Base-by-base conservation (phyloP, 2,888 invertebrate genomes). In the Hartigia nigra region DNA sequence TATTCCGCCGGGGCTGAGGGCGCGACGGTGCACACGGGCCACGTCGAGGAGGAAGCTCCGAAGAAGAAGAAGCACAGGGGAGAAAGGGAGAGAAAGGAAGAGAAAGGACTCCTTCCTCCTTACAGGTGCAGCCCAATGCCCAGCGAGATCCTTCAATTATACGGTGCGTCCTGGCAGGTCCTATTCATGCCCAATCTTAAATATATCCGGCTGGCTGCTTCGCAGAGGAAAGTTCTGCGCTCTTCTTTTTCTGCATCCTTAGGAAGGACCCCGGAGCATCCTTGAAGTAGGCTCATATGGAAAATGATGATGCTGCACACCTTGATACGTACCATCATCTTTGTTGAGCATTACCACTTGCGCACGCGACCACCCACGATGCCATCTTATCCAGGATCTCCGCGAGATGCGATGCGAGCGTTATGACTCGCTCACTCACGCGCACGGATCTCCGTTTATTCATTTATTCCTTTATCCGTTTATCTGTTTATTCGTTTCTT, bases 321-420 rank as follows among this genome's bases (percentile, higher is more conserved):
- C 55, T 55, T 55, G 55, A 72, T 72, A 72, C 32, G 0, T 3
- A 31, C 34, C 32, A 5, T 12, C 31, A 34, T 32, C 72, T 72
- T 55, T 9, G 31, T 34, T 82, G 82, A 82, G 86, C 86, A 82
- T 86, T 86, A 86, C 85, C 85, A 85, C 86, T 86, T 84, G 84
- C 85, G 77, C 80, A 55, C 55, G 23, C 55, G 91, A 87, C 91
- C 91, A 91, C 91, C 91, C 91, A 91, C 91, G 86, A 88, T 86
- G 91, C 88, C 88, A 88, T 87, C 88, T 91, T 91, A 91, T 91
- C 90, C 88, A 84, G 85, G 87, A 91, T 90, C 90, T 90, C 83
- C 74, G 82, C 82, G 83, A 83, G 83, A 84, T 81, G 39, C 83
- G 82, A 81, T 80, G 78, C 74, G 75, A 74, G 80, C 76, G 84